phyloP scores from a whole-genome alignment of 2,888 invertebrate species.

The Drosophila peninsularis region DNA sequence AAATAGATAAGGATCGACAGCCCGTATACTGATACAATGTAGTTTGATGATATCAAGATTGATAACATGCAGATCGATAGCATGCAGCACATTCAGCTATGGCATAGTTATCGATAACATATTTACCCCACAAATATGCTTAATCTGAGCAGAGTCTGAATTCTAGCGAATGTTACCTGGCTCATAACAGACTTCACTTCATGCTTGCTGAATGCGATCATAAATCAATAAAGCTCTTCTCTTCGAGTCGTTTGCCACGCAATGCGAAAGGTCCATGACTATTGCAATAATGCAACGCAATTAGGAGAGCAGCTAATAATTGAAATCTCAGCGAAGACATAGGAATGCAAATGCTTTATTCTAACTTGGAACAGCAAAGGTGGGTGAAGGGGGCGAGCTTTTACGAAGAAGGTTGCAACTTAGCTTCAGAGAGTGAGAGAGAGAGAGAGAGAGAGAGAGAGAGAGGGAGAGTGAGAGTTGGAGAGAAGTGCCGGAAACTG shows the following conservation, averaged over 20 bases:
- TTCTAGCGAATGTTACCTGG: too few relatives aligned
- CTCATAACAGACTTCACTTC: not conserved
- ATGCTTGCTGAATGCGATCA: not conserved
- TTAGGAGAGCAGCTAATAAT: conserved; percentile 27
- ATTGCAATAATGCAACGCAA: conserved; percentile 32
- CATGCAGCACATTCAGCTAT: too few relatives aligned
- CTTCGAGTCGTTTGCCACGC: not conserved
- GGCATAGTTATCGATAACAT: not conserved
- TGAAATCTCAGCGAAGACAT: conserved; percentile 29
- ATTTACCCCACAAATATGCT: too few relatives aligned
- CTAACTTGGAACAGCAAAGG: not conserved
- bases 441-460: not conserved
- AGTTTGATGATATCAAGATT: too few relatives aligned
- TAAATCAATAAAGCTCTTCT: not conserved
- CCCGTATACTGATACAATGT: not conserved
- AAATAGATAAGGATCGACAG: not conserved
- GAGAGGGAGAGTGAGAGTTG: too few relatives aligned
- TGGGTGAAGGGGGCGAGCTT: not conserved
- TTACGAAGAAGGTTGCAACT: conserved; percentile 41
- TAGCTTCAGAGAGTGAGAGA: conserved; percentile 40
- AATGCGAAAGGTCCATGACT: not conserved
- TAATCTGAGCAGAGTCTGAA: too few relatives aligned
- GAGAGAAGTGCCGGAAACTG: conserved; percentile 35
- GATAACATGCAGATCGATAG: too few relatives aligned
- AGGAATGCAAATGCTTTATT: conserved; percentile 40